Evolutionary conservation across 1,140 invertebrate genomes (phyloP), one percentile per base, ranked within the genome.

Genomic region (Uloborus diversus): DNA sequence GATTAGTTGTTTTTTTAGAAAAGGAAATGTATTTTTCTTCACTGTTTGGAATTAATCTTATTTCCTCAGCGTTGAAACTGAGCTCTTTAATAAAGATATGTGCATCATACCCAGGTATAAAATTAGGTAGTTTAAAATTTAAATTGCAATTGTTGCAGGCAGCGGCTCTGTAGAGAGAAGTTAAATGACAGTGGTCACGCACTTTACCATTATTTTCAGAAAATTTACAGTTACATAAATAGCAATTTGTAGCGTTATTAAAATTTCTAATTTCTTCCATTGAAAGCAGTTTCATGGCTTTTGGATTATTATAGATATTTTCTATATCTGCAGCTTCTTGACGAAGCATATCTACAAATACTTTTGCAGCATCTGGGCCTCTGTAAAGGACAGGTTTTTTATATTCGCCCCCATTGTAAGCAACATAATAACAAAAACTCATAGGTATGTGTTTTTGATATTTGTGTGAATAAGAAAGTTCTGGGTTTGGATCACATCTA

Each of bases 11-110:
- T 4, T 59, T 59, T 59, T 59, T 59, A 30, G 13, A 14, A 28
- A 59, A 59, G 5, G 56, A 27, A 59, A 59, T 59, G 20, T 30
- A 59, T 28, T 59, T 59, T 20, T 30, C 23, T 30, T 59, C 14
- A 7, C 5, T 59, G 23, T 59, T 59, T 3, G 56, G 56, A 59
- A 59, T 59, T 7, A 59, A 9, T 14, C 3, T 7, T 4, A 59
- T 59, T 23, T 23, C 23, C 20, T 59, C 13, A n/a, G 13, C 25
- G 17, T 59, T 28, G n/a, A 9, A 30, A 59, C 56, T 20, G 3
- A 59, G 20, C n/a, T 59, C 56, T 28, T 59, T 59, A 28, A 59
- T 59, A 59, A 59, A 59, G 17, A 59, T 59, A 59, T 59, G 56
- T 4, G 56, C 4, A 59, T 59, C 56, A 59, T 59, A n/a, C n/a